Evolutionary conservation across 2,888 invertebrate species (phyloP).

Genomic region (Leucophenga maculata): DNA sequence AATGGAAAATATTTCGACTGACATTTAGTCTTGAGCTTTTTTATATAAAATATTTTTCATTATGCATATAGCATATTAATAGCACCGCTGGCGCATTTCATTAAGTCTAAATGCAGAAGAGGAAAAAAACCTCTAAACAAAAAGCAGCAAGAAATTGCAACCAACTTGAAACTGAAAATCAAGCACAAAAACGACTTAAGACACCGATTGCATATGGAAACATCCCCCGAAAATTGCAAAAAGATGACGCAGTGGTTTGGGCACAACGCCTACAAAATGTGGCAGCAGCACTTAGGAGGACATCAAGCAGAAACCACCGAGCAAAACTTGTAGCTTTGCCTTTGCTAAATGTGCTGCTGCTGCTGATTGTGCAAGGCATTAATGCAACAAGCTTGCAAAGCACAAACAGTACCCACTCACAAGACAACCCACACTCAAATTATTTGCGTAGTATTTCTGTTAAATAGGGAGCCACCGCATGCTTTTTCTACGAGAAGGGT

Average conservation of each 20-base stretch:
- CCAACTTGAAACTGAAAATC: background rate
- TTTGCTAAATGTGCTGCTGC: too few relatives aligned
- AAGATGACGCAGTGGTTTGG: background rate
- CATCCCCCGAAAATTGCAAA: slow-evolving; percentile 4
- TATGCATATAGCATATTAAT: background rate
- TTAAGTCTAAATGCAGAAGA: slow-evolving; percentile 5
- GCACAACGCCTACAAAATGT: background rate
- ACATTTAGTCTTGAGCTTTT: background rate
- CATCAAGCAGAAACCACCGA: slow-evolving; percentile 9
- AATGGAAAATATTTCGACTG: too few relatives aligned
- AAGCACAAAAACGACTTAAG: slow-evolving; percentile 11
- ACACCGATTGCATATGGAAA: slow-evolving; percentile 17
- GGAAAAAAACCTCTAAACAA: background rate
- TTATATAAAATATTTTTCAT: background rate
- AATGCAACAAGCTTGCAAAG: slow-evolving; percentile 13
- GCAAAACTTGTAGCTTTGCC: slow-evolving; percentile 16
- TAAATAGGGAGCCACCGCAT: slow-evolving; percentile 46
- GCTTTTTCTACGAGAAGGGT: background rate
- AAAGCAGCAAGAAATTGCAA: slow-evolving; percentile 9
- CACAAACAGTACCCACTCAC: slow-evolving; percentile 6
- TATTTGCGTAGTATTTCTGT: too few relatives aligned
- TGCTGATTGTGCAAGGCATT: background rate
- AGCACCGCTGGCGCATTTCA: slow-evolving; percentile 7
- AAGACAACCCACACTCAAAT: slow-evolving; percentile 10
- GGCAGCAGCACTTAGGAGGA: background rate